Evolutionary conservation across 64 coral and sea anemone genomes (phyloP).

Genomic region (Platygyra sinensis): DNA sequence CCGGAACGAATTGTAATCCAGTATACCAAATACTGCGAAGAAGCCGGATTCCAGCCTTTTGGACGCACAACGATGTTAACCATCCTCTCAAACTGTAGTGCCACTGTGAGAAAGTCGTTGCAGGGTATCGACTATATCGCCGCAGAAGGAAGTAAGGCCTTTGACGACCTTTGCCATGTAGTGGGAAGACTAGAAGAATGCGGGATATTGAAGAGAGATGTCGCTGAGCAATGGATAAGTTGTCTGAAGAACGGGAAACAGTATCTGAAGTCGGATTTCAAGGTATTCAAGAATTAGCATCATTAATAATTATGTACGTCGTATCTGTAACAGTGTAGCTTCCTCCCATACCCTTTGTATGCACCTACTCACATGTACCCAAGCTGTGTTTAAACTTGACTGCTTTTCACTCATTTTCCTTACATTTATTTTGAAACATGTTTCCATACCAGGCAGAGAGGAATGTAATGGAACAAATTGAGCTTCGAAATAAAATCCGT

Average conservation of each 20-base stretch:
- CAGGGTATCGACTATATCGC: constrained; percentile 1
- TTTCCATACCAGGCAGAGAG: too few relatives aligned
- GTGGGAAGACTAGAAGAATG: background rate
- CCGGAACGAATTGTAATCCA: constrained; percentile 9
- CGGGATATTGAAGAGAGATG: background rate
- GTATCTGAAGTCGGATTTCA: constrained; percentile 1
- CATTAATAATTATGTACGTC: background rate
- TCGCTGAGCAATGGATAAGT: background rate
- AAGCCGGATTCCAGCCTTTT: background rate
- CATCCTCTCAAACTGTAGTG: background rate
- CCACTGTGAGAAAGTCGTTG: background rate
- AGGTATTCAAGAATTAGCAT: constrained; percentile 2
- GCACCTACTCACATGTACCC: background rate
- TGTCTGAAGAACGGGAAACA: constrained; percentile 9
- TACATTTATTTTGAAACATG: too few relatives aligned
- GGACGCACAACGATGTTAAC: background rate
- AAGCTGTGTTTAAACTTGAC: too few relatives aligned
- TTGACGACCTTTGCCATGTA: constrained; percentile 2
- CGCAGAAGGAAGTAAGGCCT: constrained; percentile 6
- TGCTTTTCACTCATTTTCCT: too few relatives aligned
- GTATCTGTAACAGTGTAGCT: background rate
- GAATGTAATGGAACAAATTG: too few relatives aligned
- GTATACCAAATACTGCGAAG: constrained; percentile 17
- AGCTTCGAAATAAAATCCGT: too few relatives aligned
- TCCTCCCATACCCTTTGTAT: background rate